Percentiles rank a stretch among this genome's conserved stretches.
phyloP scores from a whole-genome alignment of 2,113 vertebrate genomes.

The Progne subis region DNA sequence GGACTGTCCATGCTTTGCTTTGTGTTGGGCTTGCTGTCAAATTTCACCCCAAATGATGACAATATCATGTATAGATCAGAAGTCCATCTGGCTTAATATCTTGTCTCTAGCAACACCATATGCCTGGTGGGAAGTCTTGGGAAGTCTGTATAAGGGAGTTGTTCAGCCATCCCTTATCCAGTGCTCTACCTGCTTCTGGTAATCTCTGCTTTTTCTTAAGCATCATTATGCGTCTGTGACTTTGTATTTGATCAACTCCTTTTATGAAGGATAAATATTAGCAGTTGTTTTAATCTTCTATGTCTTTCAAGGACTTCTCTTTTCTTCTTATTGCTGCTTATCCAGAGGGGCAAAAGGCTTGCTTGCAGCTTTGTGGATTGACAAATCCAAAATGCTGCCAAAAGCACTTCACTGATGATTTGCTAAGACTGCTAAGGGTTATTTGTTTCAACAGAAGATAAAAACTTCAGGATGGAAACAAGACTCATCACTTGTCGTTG shows the following conservation, averaged over 20 bases:
- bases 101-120: background rate
- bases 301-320: background rate
- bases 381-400: background rate
- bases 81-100: background rate
- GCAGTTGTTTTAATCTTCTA: background rate
- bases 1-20: background rate
- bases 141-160: background rate
- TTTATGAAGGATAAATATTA: background rate
- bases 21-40: background rate
- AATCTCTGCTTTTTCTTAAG: background rate
- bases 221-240: background rate
- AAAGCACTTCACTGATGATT: background rate
- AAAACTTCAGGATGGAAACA: background rate
- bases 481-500: background rate
- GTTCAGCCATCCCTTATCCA: background rate
- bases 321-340: background rate
- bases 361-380: background rate
- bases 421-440: background rate
- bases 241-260: background rate
- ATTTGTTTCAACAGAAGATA: background rate
- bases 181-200: background rate
- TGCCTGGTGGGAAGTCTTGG: background rate
- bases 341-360: background rate
- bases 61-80: background rate
- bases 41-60: background rate